A percentile compares a stretch with the other conserved stretches of the same genome.
Evolutionary conservation across 1,140 invertebrate species (phyloP).

Genomic region (Stratiolaelaps scimitus): DNA sequence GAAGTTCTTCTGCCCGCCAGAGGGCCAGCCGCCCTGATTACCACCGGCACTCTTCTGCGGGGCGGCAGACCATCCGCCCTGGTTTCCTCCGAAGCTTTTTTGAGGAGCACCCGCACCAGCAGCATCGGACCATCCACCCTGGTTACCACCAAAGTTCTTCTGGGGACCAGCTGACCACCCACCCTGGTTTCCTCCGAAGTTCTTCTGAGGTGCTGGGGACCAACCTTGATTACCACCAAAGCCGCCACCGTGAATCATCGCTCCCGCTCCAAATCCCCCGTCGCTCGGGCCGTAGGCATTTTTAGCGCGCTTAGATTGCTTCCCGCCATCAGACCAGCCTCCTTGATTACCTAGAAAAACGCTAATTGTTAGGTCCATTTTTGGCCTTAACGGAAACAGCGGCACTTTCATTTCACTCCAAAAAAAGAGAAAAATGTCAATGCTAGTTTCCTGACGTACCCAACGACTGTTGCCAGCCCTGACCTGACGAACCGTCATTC

Average conservation of each 20-base stretch:
- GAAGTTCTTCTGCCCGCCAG: neutral
- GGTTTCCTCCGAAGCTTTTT: constrained; percentile 15
- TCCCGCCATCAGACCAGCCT: neutral
- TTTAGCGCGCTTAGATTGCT: neutral
- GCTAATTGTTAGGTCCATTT: too few species aligned
- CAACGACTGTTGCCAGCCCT: constrained; percentile 10
- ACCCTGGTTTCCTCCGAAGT: neutral
- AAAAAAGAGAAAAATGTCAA: constrained; percentile 9
- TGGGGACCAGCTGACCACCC: constrained; percentile 10
- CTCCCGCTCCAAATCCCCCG: neutral
- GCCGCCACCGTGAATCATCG: constrained; percentile 24
- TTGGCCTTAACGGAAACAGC: neutral
- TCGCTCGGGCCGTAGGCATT: constrained; percentile 14
- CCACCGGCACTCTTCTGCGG: neutral
- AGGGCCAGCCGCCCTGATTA: neutral
- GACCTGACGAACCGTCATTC: neutral
- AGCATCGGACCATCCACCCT: neutral
- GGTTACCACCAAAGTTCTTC: neutral
- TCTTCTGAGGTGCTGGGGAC: constrained; percentile 5
- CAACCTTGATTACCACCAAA: constrained; percentile 13
- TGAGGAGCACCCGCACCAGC: constrained; percentile 7
- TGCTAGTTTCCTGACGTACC: constrained; percentile 27
- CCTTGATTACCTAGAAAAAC: constrained; percentile 7
- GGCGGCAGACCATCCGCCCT: neutral
- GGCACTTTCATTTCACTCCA: constrained; percentile 2